Evolutionary conservation across 1,140 invertebrate species (phyloP).

Genomic region (Pseudomyrmex gracilis): DNA sequence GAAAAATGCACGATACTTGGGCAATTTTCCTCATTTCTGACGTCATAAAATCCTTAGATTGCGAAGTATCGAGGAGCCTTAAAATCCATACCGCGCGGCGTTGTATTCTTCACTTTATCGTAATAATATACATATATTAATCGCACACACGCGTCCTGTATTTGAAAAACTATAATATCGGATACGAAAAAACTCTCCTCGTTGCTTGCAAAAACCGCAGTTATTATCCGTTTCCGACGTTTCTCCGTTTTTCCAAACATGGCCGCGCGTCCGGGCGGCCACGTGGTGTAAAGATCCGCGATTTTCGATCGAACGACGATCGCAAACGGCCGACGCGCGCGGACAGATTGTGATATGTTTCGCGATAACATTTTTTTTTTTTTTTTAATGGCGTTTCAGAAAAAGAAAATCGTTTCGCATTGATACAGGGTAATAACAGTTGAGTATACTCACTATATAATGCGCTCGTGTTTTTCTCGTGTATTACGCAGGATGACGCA

Average conservation of each 20-base stretch:
- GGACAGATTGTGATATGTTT: neutral
- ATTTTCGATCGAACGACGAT: neutral
- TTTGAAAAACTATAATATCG: too few relatives aligned
- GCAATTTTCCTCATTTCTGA: too few relatives aligned
- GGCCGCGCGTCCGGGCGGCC: neutral
- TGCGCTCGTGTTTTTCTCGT: neutral
- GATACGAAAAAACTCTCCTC: too few relatives aligned
- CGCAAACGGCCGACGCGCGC: neutral
- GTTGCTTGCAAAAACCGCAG: neutral
- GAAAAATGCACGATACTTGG: too few relatives aligned
- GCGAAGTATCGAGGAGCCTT: too few relatives aligned
- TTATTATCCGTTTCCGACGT: too few relatives aligned
- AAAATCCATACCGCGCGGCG: too few relatives aligned
- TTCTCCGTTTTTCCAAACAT: constrained; percentile 6
- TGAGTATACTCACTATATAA: neutral
- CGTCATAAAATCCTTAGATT: too few relatives aligned
- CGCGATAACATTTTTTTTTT: neutral
- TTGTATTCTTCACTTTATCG: too few relatives aligned
- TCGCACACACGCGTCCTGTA: too few relatives aligned
- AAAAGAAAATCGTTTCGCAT: neutral
- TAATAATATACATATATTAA: too few relatives aligned
- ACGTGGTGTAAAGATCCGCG: neutral
- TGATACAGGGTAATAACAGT: neutral
- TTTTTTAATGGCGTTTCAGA: neutral
- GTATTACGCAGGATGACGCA: neutral